Conservation (phyloP, 2,797 vertebrate species). For the Trichosurus vulpecula region DNA sequence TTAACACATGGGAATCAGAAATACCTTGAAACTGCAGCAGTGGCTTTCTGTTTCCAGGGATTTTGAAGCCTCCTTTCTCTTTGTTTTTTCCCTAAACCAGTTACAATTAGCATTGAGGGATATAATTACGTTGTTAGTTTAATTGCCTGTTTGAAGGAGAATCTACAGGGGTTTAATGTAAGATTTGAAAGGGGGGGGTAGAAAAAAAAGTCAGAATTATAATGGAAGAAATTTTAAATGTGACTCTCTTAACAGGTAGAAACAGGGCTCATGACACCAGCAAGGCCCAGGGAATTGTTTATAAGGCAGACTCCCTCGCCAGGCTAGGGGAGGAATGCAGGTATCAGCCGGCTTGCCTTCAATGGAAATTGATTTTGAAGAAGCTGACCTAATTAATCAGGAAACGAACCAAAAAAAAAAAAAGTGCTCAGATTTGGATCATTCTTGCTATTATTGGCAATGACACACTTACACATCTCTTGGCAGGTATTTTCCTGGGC, state of each 20-base stretch:
- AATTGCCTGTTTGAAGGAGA: conserved; percentile 88
- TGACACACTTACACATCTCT: conserved; percentile 77
- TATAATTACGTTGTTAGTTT: conserved; percentile 88
- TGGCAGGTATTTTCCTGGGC: conserved; percentile 41
- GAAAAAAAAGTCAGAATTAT: conserved; percentile 79
- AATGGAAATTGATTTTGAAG: conserved; percentile 81
- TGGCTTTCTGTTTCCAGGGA: conserved; percentile 76
- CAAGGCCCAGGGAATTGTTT: neutral
- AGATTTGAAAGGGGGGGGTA: conserved; percentile 74
- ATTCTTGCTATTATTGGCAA: conserved; percentile 70
- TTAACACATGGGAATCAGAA: conserved; percentile 32
- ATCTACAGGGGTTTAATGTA: conserved; percentile 86
- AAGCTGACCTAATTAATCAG: conserved; percentile 85
- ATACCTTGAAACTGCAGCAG: conserved; percentile 73
- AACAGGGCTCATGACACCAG: conserved; percentile 49
- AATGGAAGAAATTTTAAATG: conserved; percentile 73
- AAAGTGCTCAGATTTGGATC: conserved; percentile 70
- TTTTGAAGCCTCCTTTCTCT: conserved; percentile 79
- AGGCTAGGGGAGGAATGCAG: conserved; percentile 57
- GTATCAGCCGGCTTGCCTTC: conserved; percentile 51
- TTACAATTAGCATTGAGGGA: conserved; percentile 87
- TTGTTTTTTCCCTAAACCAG: conserved; percentile 85
- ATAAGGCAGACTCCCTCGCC: conserved; percentile 1
- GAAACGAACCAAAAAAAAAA: conserved; percentile 64
- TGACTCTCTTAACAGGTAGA: conserved; percentile 77